phyloP scores from a whole-genome alignment of 2,113 vertebrate genomes.

The Phrynocephalus versicolor region DNA sequence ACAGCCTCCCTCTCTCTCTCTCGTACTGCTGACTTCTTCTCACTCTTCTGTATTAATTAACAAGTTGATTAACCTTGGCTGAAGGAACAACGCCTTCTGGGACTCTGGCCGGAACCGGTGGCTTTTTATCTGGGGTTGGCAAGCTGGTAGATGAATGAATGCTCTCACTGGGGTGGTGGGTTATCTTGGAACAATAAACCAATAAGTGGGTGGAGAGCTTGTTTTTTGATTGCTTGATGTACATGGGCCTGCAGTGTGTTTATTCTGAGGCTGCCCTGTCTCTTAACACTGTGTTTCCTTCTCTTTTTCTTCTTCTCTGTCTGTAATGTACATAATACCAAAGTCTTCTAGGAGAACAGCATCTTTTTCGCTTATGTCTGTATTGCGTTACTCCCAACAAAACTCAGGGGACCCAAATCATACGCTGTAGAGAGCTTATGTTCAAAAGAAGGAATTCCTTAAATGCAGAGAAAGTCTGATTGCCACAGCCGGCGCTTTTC shows the following conservation, averaged over 20 bases:
- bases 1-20: slow-evolving; percentile 1
- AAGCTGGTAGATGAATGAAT: not conserved
- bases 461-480: too few species aligned
- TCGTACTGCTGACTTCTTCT: slow-evolving; percentile 13
- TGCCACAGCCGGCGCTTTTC: too few species aligned
- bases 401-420: too few species aligned
- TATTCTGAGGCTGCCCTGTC: too few species aligned
- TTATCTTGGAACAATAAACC: not conserved
- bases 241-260: slow-evolving; percentile 1
- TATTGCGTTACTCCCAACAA: not conserved
- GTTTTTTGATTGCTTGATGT: slow-evolving; percentile 9
- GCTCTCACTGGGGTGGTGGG: not conserved
- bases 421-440: too few species aligned
- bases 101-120: slow-evolving; percentile 28
- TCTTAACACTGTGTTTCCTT: not conserved
- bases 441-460: too few species aligned
- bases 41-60: slow-evolving; percentile 60
- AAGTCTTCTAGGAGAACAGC: not conserved
- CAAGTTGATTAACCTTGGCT: slow-evolving; percentile 61
- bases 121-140: not conserved
- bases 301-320: not conserved
- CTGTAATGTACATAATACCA: not conserved
- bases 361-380: not conserved
- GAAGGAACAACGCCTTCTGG: slow-evolving; percentile 18
- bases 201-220: not conserved